Evolutionary conservation across 2,888 invertebrate species (phyloP), one percentile per base, ranked within the genome.

Genomic region (Pedicia rivosa): DNA sequence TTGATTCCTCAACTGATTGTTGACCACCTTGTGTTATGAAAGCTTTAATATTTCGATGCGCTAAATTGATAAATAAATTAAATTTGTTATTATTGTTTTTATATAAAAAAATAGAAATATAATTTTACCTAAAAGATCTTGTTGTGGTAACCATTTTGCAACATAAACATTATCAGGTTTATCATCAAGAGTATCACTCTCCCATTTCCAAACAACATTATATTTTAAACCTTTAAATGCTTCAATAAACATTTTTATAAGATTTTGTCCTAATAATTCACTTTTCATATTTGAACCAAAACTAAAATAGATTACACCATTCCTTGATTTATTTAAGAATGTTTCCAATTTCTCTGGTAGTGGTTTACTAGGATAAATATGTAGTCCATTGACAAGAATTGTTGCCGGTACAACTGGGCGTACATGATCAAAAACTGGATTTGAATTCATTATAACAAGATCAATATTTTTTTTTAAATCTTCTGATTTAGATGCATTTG

Each of bases 11-110:
- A 60, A 80, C 70, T 47, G 80, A 80, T 17, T 81, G 67, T 1
- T 81, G 65, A 12, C 82, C 83, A 4, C 57, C 51, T 14, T 52
- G 54, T 1, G 55, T 54, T 13, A 57, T 50, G 35, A 57, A 55
- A 4, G 57, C 38, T 16, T 70, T 68, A 9, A 77, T 67, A 52
- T 74, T 74, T 2, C 72, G 68, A 49, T 81, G 80, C 14, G 25
- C 17, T 1, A 34, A n/a, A n/a, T n/a, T n/a, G n/a, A n/a, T n/a
- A n/a, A n/a, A n/a, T n/a, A n/a, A n/a, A n/a, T n/a, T n/a, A n/a
- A n/a, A n/a, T n/a, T n/a, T n/a, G n/a, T n/a, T n/a, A n/a, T n/a
- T n/a, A n/a, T n/a, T n/a, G n/a, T n/a, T n/a, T n/a, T n/a, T n/a
- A n/a, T n/a, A n/a, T n/a, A n/a, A n/a, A n/a, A n/a, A n/a, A n/a